Evolutionary conservation across 1,140 invertebrate species (phyloP), one percentile per base, ranked within the genome.

Genomic region (Drosophila biarmipes): DNA sequence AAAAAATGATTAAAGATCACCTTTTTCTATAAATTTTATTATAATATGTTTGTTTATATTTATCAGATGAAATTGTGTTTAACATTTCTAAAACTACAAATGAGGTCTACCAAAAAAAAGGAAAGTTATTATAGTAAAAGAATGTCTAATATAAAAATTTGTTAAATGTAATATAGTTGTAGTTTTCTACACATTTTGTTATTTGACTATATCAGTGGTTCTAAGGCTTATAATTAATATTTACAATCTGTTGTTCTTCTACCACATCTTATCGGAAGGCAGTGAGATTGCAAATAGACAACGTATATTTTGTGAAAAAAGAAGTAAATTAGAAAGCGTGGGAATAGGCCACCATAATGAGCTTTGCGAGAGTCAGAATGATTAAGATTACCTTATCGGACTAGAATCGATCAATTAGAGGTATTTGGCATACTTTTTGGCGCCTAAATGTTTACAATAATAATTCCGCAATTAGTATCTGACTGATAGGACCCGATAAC

Each of bases 401-500:
- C 31, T 17, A 31, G n/a, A 8, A 49, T 31, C n/a, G 17, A 11
- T 0, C 15, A 45, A 37, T 29, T 7, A 45, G 17, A 27, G 35
- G 10, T 21, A 11, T 48, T 48, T 7, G 17, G 14, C 57, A 48
- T 31, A 37, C 17, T 52, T 64, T 64, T 42, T 6, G 17, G 15
- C 27, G 58, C 11, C 31, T 1, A n/a, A 29, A 21, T 21, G 27
- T 6, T 1, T 37, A 45, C n/a, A 31, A 31, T 17, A 49, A 49
- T 59, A 71, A 40, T 27, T 29, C 12, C 11, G 34, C 31, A 72
- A 59, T 59, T 58, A 54, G 31, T 46, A 63, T 63, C 49, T 29
- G 14, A 15, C 10, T 42, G 69, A 40, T 63, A 35, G 49, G 12
- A 17, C 1, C 27, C 31, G 71, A 73, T 73, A 73, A 52, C 58